Percentiles rank a stretch among this genome's conserved stretches.
phyloP scores from a whole-genome alignment of 2,797 vertebrate genomes.

The Philypnodon macrostomus region DNA sequence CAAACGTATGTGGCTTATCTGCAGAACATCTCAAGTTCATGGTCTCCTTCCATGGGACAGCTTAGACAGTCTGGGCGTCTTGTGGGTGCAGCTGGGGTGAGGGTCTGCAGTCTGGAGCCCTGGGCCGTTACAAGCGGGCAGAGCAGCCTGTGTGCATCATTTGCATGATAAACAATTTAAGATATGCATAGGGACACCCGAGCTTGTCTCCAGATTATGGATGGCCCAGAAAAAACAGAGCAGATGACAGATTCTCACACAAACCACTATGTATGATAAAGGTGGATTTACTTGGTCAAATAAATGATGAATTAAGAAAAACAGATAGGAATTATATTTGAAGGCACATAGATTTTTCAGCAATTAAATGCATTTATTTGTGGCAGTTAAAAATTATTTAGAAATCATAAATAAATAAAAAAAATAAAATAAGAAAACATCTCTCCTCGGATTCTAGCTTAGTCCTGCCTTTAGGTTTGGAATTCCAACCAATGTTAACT shows the following conservation, averaged over 20 bases:
- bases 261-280: conserved; percentile 32
- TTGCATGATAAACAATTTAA: conserved; percentile 83
- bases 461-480: too few relatives aligned
- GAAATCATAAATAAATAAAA: too few relatives aligned
- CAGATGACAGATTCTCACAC: conserved; percentile 72
- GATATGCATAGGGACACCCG: conserved; percentile 73
- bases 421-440: too few relatives aligned
- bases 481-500: too few relatives aligned
- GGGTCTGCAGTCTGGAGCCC: conserved; percentile 65
- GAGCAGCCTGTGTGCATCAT: conserved; percentile 68
- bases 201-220: conserved; percentile 72
- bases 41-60: conserved; percentile 57
- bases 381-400: too few relatives aligned
- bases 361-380: conserved; percentile 1
- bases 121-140: conserved; percentile 67
- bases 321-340: conserved; percentile 20
- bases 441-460: too few relatives aligned
- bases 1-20: too few relatives aligned
- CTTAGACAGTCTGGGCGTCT: conserved; percentile 69
- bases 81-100: conserved; percentile 68
- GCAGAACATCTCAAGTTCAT: conserved; percentile 20
- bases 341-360: conserved; percentile 23
- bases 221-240: conserved; percentile 70
- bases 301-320: conserved; percentile 17
- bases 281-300: conserved; percentile 24